These are phyloP conservation scores for Charanyca ferruginea DNA, from an alignment of 2,888 invertebrate genomes.

Conservation along the genomic window DNA sequence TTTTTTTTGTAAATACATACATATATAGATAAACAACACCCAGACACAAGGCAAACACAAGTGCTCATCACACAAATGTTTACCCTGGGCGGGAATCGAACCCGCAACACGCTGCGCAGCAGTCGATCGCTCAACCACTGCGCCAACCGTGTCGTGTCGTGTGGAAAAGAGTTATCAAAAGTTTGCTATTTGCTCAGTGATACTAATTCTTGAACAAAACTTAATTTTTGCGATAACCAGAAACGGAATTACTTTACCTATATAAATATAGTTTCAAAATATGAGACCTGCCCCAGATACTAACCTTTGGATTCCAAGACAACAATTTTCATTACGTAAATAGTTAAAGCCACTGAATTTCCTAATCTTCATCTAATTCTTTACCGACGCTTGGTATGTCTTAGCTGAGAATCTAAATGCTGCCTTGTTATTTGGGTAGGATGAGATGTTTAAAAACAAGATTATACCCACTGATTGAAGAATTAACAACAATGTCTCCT, in stretches of 20 bases:
- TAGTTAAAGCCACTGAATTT: slow-evolving; percentile 19
- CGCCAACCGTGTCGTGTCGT: too few species aligned
- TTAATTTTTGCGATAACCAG: background rate
- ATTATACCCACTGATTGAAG: slow-evolving; percentile 11
- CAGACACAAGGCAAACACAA: too few species aligned
- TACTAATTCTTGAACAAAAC: slow-evolving; percentile 28
- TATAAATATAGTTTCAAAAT: slow-evolving; percentile 2
- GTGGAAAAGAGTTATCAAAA: slow-evolving; percentile 28
- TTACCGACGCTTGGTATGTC: background rate
- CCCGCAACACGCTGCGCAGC: too few species aligned
- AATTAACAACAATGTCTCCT: slow-evolving; percentile 31
- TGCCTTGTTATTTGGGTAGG: slow-evolving; percentile 12
- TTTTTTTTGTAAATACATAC: too few species aligned
- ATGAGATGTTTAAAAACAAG: slow-evolving; percentile 12
- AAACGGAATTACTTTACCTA: background rate
- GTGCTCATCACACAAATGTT: too few species aligned
- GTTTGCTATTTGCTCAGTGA: slow-evolving; percentile 21
- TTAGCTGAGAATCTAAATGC: background rate
- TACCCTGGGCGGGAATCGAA: too few species aligned
- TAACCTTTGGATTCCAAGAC: slow-evolving; percentile 5
- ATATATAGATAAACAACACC: too few species aligned
- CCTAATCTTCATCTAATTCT: background rate
- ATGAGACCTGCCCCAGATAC: background rate
- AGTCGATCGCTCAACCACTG: too few species aligned
- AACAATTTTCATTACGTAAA: slow-evolving; percentile 12